Conservation (phyloP, 2,888 invertebrate genomes). For the Diplolepis rosae region DNA sequence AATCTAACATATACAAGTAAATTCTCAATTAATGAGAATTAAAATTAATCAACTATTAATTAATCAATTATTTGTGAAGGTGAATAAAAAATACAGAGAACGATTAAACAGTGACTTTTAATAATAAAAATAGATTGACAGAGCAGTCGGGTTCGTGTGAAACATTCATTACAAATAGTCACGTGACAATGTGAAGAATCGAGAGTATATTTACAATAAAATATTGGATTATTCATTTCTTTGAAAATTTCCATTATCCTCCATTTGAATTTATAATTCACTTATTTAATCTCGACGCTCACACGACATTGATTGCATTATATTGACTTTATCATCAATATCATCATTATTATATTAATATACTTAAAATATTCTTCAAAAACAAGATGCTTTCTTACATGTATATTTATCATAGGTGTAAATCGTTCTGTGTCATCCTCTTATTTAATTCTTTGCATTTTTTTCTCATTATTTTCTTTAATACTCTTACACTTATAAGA, state of each 20-base stretch:
- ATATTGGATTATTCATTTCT: neutral
- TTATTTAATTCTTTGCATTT: conserved; percentile 23
- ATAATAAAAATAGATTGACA: conserved; percentile 73
- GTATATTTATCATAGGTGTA: conserved; percentile 54
- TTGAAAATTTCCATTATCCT: conserved; percentile 25
- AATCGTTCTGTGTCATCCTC: conserved; percentile 45
- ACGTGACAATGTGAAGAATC: conserved; percentile 60
- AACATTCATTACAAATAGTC: conserved; percentile 59
- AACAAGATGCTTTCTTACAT: conserved; percentile 2
- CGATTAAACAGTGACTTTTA: conserved; percentile 73
- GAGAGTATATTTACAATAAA: conserved; percentile 32
- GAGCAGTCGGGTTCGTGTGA: conserved; percentile 57
- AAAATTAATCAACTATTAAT: too few species aligned
- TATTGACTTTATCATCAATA: conserved; percentile 33
- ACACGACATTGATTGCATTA: conserved; percentile 39
- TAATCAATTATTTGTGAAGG: too few species aligned
- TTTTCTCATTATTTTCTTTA: conserved; percentile 43
- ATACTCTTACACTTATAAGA: conserved; percentile 64
- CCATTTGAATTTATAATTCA: conserved; percentile 14
- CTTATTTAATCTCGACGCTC: conserved; percentile 28
- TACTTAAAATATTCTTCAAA: conserved; percentile 27
- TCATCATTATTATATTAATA: neutral
- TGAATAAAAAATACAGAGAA: conserved; percentile 40
- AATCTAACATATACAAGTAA: too few species aligned
- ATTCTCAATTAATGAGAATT: too few species aligned